A percentile compares a stretch with the other conserved stretches of the same genome.
These are phyloP conservation scores for Zenarchopterus dispar DNA, from an alignment of 2,797 vertebrate genomes.

Conservation along the genomic window DNA sequence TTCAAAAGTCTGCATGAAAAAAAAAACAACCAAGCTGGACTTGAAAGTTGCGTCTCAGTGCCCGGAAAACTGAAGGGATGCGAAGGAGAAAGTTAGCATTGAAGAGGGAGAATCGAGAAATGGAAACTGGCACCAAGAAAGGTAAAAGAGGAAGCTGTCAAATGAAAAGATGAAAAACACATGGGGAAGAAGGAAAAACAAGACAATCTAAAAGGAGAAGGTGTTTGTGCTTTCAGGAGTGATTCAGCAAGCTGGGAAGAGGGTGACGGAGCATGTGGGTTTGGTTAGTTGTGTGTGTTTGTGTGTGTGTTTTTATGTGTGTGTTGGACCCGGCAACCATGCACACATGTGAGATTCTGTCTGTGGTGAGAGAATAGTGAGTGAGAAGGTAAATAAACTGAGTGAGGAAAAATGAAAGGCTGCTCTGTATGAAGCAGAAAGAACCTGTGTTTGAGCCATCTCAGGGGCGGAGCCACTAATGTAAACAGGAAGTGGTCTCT, in stretches of 20 bases:
- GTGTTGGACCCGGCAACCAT: slow-evolving; percentile 9
- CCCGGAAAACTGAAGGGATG: slow-evolving; percentile 19
- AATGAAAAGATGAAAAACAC: slow-evolving; percentile 33
- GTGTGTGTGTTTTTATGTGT: slow-evolving; percentile 31
- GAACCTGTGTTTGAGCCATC: slow-evolving; percentile 67
- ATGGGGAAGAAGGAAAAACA: neutral
- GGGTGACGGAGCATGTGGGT: slow-evolving; percentile 54
- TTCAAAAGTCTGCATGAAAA: slow-evolving; percentile 33
- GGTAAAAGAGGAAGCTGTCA: slow-evolving; percentile 1
- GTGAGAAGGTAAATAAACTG: slow-evolving; percentile 71
- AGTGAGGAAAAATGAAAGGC: slow-evolving; percentile 58
- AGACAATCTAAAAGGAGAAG: slow-evolving; percentile 11
- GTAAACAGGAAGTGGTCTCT: slow-evolving; percentile 83
- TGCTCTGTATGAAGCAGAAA: slow-evolving; percentile 67
- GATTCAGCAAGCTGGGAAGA: slow-evolving; percentile 39
- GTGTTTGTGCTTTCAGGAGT: slow-evolving; percentile 18
- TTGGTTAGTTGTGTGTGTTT: slow-evolving; percentile 37
- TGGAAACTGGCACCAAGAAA: slow-evolving; percentile 45
- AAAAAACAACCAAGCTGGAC: slow-evolving; percentile 22
- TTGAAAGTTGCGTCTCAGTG: slow-evolving; percentile 9
- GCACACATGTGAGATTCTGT: slow-evolving; percentile 45
- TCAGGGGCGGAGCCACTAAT: slow-evolving; percentile 61
- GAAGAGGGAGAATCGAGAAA: slow-evolving; percentile 28
- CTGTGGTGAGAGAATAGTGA: slow-evolving; percentile 61
- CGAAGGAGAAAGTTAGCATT: slow-evolving; percentile 13